These are phyloP conservation scores for Trachelus troglodyta DNA, from an alignment of 2,888 invertebrate species.

Conservation along the genomic window DNA sequence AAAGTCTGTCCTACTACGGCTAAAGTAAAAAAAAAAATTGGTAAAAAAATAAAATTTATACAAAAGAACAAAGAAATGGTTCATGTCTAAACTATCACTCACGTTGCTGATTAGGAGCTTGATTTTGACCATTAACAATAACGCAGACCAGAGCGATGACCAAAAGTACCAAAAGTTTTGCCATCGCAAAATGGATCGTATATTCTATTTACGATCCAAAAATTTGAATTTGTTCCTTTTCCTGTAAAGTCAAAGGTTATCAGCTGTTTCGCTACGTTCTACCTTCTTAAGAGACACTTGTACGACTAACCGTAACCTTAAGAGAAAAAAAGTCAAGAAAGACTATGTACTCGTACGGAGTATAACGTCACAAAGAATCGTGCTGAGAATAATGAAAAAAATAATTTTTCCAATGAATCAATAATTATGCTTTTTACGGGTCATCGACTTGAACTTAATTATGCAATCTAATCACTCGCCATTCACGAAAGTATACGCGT, in stretches of 20 bases:
- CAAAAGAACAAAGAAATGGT: not conserved
- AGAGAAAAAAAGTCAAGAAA: not conserved
- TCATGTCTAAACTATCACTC: slow-evolving; percentile 34
- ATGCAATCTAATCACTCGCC: not conserved
- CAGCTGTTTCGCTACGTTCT: not conserved
- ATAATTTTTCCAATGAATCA: not conserved
- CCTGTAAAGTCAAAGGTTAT: slow-evolving; percentile 23
- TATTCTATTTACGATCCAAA: not conserved
- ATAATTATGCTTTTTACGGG: not conserved
- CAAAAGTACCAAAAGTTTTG: slow-evolving; percentile 54
- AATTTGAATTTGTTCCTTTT: slow-evolving; percentile 29
- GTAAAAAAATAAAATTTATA: not conserved
- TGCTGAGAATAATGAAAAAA: not conserved
- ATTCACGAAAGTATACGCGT: not conserved
- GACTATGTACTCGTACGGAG: not conserved
- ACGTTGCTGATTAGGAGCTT: slow-evolving; percentile 54
- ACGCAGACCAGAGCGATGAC: slow-evolving; percentile 51
- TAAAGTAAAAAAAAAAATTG: slow-evolving; percentile 24
- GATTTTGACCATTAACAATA: slow-evolving; percentile 55
- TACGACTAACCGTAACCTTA: not conserved
- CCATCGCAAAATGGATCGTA: slow-evolving; percentile 38
- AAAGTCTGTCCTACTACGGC: slow-evolving; percentile 61
- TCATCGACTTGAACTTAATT: not conserved
- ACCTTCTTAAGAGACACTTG: not conserved
- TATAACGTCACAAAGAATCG: not conserved